Conservation (phyloP, 2,797 vertebrate genomes). For the Acanthopagrus latus region DNA sequence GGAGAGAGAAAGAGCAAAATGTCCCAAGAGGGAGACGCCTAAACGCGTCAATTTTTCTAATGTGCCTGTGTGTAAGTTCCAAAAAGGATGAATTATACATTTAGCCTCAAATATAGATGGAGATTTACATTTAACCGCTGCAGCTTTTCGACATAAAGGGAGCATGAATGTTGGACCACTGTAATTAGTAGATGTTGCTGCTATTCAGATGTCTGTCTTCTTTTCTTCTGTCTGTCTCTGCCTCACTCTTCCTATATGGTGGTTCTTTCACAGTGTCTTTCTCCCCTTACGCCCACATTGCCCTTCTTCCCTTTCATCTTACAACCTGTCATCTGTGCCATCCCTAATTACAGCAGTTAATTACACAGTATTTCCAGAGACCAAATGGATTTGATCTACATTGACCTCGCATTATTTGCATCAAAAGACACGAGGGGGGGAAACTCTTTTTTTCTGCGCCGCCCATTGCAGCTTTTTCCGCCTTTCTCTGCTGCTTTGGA, state of each 20-base stretch:
- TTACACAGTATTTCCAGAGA: conserved; percentile 67
- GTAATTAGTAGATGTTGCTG: conserved; percentile 24
- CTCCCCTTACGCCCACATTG: conserved; percentile 17
- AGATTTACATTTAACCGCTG: conserved; percentile 13
- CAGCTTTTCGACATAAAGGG: conserved; percentile 10
- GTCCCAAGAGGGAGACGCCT: neutral
- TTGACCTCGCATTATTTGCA: conserved; percentile 56
- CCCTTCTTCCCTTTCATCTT: conserved; percentile 50
- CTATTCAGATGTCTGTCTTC: conserved; percentile 12
- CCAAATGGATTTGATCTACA: conserved; percentile 71
- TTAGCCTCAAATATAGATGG: conserved; percentile 32
- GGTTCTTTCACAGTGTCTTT: conserved; percentile 15
- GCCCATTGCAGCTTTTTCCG: conserved; percentile 6
- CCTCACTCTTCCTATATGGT: neutral
- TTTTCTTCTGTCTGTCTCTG: neutral
- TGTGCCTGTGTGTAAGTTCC: conserved; percentile 23
- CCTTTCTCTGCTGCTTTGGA: neutral
- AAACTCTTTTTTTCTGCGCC: conserved; percentile 8
- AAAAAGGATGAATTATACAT: conserved; percentile 39
- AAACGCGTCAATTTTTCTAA: conserved; percentile 29
- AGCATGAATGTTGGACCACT: conserved; percentile 12
- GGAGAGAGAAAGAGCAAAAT: neutral
- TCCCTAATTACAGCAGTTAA: conserved; percentile 75
- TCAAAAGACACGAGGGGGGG: conserved; percentile 41
- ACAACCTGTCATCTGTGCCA: conserved; percentile 65